Percentiles rank a stretch among this genome's conserved stretches.
Conservation (phyloP, 2,888 invertebrate species). For the Cacoxenus indagator region DNA sequence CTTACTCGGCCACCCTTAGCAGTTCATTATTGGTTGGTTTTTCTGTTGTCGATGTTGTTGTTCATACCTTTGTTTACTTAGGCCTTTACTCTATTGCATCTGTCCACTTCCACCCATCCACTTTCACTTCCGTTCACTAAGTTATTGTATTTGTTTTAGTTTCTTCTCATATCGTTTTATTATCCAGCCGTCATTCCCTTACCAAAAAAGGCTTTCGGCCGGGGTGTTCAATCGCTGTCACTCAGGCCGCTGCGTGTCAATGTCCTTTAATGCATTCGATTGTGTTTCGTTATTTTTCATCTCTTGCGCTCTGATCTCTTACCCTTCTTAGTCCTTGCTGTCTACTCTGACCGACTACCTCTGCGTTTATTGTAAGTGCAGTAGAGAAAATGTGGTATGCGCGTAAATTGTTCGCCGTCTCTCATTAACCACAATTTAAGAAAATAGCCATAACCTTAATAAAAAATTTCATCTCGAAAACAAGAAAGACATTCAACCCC, state of each 20-base stretch:
- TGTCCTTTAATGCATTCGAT: conserved; percentile 50
- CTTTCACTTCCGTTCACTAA: conserved; percentile 21
- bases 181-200: not conserved
- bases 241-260: conserved; percentile 58
- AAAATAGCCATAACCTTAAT: conserved; percentile 25
- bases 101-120: conserved; percentile 57
- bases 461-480: not conserved
- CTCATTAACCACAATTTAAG: conserved; percentile 52
- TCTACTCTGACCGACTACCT: too few species aligned
- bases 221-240: conserved; percentile 25
- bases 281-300: conserved; percentile 19
- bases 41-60: too few species aligned
- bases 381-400: too few species aligned
- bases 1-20: conserved; percentile 12
- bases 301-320: not conserved
- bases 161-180: conserved; percentile 42
- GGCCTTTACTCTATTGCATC: conserved; percentile 52
- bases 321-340: not conserved
- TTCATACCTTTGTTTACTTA: conserved; percentile 48
- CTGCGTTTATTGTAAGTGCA: too few species aligned
- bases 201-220: not conserved
- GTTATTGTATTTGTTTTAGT: conserved; percentile 33
- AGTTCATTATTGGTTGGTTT: conserved; percentile 32
- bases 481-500: conserved; percentile 12
- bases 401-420: too few species aligned